Conservation (phyloP, 2,888 invertebrate genomes). For the Hydrotaea cyrtoneurina region DNA sequence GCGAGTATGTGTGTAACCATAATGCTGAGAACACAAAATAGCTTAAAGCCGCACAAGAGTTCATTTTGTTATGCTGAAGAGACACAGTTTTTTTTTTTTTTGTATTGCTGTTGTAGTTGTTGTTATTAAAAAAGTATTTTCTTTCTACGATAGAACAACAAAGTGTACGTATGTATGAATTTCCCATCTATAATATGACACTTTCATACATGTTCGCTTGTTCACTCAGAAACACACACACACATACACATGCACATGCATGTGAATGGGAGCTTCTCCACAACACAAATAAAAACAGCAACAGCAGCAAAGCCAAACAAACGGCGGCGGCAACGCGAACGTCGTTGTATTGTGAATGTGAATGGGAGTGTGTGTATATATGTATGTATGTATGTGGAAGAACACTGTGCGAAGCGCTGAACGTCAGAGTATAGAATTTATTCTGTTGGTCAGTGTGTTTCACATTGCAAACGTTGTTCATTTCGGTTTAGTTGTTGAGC, state of each 20-base stretch:
- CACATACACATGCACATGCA: background rate
- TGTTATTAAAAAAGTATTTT: constrained; percentile 19
- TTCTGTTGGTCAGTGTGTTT: constrained; percentile 63
- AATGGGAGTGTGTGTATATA: too few species aligned
- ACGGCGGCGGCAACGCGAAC: constrained; percentile 7
- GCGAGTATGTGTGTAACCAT: background rate
- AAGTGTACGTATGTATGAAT: background rate
- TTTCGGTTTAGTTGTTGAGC: constrained; percentile 75
- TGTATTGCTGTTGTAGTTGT: background rate
- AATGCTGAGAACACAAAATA: constrained; percentile 41
- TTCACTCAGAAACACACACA: background rate
- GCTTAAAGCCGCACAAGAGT: constrained; percentile 43
- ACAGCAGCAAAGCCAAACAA: background rate
- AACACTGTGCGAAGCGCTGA: constrained; percentile 13
- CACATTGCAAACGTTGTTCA: constrained; percentile 73
- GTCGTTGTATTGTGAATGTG: background rate
- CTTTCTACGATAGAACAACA: constrained; percentile 7
- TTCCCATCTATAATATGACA: background rate
- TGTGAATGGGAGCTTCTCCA: background rate
- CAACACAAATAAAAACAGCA: background rate
- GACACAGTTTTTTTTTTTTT: constrained; percentile 45
- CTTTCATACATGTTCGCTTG: constrained; percentile 1
- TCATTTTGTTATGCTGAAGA: constrained; percentile 39
- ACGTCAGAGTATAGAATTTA: constrained; percentile 47
- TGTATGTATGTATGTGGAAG: background rate